Evolutionary conservation across 2,113 vertebrate species (phyloP).

Genomic region (Puntigrus tetrazona): DNA sequence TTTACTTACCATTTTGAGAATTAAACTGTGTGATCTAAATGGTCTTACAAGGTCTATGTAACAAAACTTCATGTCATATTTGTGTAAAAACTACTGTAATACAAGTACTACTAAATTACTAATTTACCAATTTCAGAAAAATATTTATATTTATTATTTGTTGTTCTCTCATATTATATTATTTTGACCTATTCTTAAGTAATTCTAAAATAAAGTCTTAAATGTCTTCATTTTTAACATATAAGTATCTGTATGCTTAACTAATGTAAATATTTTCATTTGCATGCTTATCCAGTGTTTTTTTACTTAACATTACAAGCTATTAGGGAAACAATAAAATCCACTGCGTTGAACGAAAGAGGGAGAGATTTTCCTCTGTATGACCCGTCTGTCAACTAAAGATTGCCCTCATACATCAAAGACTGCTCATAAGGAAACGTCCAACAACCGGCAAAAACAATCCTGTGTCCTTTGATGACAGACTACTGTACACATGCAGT

Average conservation of each 20-base stretch:
- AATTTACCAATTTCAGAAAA: too few relatives aligned
- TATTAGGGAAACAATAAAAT: not conserved
- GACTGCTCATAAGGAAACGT: constrained; percentile 72
- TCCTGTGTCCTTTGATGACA: constrained; percentile 65
- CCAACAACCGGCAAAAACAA: constrained; percentile 71
- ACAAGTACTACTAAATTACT: too few relatives aligned
- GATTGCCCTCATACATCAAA: constrained; percentile 68
- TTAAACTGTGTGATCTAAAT: not conserved
- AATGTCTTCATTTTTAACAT: not conserved
- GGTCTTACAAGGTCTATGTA: too few relatives aligned
- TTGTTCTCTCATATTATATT: not conserved
- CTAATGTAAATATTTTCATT: not conserved
- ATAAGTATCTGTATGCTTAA: not conserved
- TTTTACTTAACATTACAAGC: not conserved
- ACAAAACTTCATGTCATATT: too few relatives aligned
- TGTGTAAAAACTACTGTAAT: too few relatives aligned
- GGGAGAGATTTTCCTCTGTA: constrained; percentile 72
- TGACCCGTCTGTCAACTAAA: constrained; percentile 64
- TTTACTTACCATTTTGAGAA: not conserved
- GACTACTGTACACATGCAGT: constrained; percentile 70
- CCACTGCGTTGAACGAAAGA: constrained; percentile 38
- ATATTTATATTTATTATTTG: too few relatives aligned
- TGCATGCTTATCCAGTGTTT: not conserved
- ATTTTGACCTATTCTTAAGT: not conserved
- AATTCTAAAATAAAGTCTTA: not conserved